Evolutionary conservation across 2,888 invertebrate genomes (phyloP), one percentile per base, ranked within the genome.

Genomic region (Corythucha ciliata): DNA sequence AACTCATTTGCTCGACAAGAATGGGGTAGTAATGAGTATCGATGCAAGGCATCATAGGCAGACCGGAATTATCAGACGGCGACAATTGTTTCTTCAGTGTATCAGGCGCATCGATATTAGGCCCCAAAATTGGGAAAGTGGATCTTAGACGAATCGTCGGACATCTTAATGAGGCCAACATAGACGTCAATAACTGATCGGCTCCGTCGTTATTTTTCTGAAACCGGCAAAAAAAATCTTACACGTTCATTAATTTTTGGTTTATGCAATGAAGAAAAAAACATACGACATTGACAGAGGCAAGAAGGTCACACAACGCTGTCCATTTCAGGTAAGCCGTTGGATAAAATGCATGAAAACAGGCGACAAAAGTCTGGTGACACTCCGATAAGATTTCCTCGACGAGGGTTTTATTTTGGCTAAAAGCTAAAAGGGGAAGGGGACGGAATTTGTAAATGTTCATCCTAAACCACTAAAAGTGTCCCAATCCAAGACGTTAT

Each of bases 311-410:
- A 66, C 92, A 91, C 1, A 96, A 71, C 63, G 88, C 87, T 58
- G 83, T 83, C 93, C 94, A 94, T 67, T 94, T 94, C 46, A 94
- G 72, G 48, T 81, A 82, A 0, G 89, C 86, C 0, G 92, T 93
- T 0, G 96, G 94, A 69, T 91, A 94, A 71, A 97, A 96, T 0
- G 91, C 91, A 68, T 94, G 91, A 65, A 92, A 96, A 65, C 94
- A 92, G 3, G 85, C 76, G 1, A 89, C 84, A 65, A 92, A 89
- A 1, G 93, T 91, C 48, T 80, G 79, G 60, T 93, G 90, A 52
- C 91, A 90, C 67, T 96, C 93, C 47, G 85, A 83, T 48, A 93
- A 70, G 58, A 94, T 84, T 26, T 82, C 77, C 48, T 75, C 74
- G 2, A 80, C 79, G 74, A 84, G 72, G 29, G 39, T 16, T 33